Percentiles rank a stretch among this genome's conserved stretches.
Evolutionary conservation across 1,140 invertebrate genomes (phyloP).

Genomic region (Muscidifurax raptorellus): DNA sequence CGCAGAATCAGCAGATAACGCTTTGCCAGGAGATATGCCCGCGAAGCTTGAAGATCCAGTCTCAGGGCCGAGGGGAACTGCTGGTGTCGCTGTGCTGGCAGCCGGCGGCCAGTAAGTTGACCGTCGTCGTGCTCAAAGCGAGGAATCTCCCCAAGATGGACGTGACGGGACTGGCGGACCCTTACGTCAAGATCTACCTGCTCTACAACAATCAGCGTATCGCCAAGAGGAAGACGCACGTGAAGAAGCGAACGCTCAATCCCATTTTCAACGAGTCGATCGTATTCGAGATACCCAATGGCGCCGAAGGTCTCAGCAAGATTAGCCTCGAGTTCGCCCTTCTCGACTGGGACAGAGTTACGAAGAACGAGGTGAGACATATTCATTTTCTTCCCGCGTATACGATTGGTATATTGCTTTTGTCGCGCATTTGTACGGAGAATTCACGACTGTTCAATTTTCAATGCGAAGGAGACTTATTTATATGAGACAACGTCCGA

Average conservation of each 20-base stretch:
- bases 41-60: constrained; percentile 90
- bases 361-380: constrained; percentile 92
- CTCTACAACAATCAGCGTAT: constrained; percentile 97
- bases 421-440: too few species aligned
- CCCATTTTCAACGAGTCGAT: constrained; percentile 99
- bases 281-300: constrained; percentile 88
- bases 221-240: constrained; percentile 99
- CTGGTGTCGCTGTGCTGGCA: constrained; percentile 96
- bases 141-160: constrained; percentile 97
- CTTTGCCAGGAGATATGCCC: constrained; percentile 90
- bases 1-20: constrained; percentile 85
- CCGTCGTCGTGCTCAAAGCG: constrained; percentile 94
- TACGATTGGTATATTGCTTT: too few species aligned
- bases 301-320: constrained; percentile 89
- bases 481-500: neutral
- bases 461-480: neutral
- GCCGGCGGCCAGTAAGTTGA: constrained; percentile 90
- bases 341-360: constrained; percentile 97
- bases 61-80: constrained; percentile 92
- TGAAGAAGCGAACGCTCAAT: constrained; percentile 97
- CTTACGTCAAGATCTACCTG: constrained; percentile 97
- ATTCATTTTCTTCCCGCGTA: constrained; percentile 33
- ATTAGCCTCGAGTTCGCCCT: constrained; percentile 95
- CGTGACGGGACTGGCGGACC: constrained; percentile 95
- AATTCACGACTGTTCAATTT: too few species aligned